phyloP scores from a whole-genome alignment of 1,140 invertebrate species.

The Manduca sexta region DNA sequence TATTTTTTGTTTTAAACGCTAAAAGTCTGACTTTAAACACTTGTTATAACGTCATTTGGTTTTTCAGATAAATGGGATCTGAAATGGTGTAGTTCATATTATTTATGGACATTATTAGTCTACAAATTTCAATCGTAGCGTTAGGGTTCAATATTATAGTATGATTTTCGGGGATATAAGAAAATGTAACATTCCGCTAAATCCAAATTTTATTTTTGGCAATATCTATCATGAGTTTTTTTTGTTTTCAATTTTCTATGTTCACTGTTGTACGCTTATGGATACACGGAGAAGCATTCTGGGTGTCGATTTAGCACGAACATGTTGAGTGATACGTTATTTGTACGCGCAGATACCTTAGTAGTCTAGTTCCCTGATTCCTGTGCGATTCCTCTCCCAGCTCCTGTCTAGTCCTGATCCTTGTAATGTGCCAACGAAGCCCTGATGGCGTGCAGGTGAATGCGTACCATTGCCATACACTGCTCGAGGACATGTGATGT shows the following conservation, averaged over 20 bases:
- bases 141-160: conserved; percentile 41
- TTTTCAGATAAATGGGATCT: conserved; percentile 50
- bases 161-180: conserved; percentile 50
- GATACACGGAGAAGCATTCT: not conserved
- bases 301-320: too few species aligned
- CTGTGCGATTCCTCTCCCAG: conserved; percentile 48
- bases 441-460: conserved; percentile 34
- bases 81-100: conserved; percentile 53
- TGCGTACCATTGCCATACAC: conserved; percentile 15
- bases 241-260: not conserved
- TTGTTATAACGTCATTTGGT: conserved; percentile 57
- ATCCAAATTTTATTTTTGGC: conserved; percentile 32
- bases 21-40: conserved; percentile 70
- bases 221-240: conserved; percentile 1
- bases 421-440: conserved; percentile 65
- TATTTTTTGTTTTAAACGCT: conserved; percentile 63
- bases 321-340: too few species aligned
- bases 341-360: too few species aligned
- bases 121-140: conserved; percentile 45
- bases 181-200: conserved; percentile 61
- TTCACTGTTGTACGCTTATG: not conserved
- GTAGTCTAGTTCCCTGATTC: conserved; percentile 26
- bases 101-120: conserved; percentile 40
- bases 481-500: not conserved
- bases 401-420: conserved; percentile 64